phyloP scores from a whole-genome alignment of 2,113 vertebrate genomes.

The Hippocampus guttulatus region DNA sequence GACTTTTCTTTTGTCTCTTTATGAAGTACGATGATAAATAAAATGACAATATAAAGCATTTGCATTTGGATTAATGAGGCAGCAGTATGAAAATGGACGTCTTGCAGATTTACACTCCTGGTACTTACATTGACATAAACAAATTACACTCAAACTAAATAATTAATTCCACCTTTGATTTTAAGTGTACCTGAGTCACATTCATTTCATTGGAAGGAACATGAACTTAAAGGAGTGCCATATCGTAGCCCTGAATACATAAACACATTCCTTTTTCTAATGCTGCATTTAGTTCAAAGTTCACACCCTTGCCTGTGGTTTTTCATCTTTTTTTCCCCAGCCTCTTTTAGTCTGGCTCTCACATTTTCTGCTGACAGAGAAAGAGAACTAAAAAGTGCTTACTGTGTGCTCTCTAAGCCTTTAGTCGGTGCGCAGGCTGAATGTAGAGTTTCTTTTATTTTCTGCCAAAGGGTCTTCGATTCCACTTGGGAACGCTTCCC shows the following conservation, averaged over 20 bases:
- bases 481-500: no score
- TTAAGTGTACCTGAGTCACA: background rate
- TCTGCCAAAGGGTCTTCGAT: no score
- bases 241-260: conserved; percentile 17
- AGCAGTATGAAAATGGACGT: background rate
- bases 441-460: conserved; percentile 73
- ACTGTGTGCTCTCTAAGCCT: conserved; percentile 61
- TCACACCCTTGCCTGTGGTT: conserved; percentile 35
- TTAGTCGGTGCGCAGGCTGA: conserved; percentile 60
- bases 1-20: background rate
- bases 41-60: background rate
- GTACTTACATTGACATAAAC: background rate
- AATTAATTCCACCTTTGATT: no score
- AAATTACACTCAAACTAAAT: background rate
- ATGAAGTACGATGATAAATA: background rate
- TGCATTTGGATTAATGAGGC: background rate
- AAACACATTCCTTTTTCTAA: conserved; percentile 45
- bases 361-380: conserved; percentile 62
- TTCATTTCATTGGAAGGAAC: background rate
- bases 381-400: conserved; percentile 60
- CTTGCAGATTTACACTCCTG: no score
- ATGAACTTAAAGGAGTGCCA: conserved; percentile 12
- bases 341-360: conserved; percentile 15
- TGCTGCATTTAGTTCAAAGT: conserved; percentile 31
- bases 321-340: conserved; percentile 3